phyloP scores from a whole-genome alignment of 2,797 vertebrate genomes.

The Premnoplex brunnescens region DNA sequence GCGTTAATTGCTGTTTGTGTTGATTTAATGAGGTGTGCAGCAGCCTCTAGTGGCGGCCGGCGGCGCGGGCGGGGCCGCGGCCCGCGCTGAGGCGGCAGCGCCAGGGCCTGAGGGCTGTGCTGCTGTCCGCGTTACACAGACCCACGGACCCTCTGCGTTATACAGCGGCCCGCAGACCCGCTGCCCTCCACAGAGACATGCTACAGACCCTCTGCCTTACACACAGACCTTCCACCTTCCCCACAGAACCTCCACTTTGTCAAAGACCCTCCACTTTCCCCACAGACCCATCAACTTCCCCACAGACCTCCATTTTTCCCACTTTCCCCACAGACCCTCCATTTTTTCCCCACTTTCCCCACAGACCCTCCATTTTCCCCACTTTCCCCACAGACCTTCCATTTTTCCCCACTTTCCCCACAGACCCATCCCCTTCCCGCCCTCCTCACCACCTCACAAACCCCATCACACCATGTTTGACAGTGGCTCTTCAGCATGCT shows the following conservation, averaged over 20 bases:
- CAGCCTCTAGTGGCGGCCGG: slow-evolving; percentile 62
- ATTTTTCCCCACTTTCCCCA: background rate
- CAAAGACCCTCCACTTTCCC: too few species aligned
- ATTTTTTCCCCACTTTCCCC: background rate
- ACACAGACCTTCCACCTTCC: background rate
- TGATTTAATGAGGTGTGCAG: slow-evolving; percentile 57
- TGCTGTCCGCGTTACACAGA: too few species aligned
- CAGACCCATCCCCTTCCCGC: background rate
- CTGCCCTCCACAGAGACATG: too few species aligned
- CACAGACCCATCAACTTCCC: too few species aligned
- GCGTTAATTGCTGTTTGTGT: background rate
- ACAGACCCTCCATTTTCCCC: background rate
- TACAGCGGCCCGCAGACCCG: too few species aligned
- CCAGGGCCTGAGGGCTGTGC: too few species aligned
- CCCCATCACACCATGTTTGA: accelerated
- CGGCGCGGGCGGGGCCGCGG: background rate
- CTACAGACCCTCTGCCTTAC: too few species aligned
- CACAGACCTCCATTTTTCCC: background rate
- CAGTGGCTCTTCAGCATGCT: background rate
- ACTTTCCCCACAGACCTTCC: too few species aligned
- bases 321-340: too few species aligned
- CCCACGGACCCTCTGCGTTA: too few species aligned
- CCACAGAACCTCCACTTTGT: too few species aligned
- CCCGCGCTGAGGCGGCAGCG: too few species aligned
- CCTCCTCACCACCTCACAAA: background rate